Evolutionary conservation across 2,113 vertebrate species (phyloP), one percentile per base, ranked within the genome.

Genomic region (Murina feae): DNA sequence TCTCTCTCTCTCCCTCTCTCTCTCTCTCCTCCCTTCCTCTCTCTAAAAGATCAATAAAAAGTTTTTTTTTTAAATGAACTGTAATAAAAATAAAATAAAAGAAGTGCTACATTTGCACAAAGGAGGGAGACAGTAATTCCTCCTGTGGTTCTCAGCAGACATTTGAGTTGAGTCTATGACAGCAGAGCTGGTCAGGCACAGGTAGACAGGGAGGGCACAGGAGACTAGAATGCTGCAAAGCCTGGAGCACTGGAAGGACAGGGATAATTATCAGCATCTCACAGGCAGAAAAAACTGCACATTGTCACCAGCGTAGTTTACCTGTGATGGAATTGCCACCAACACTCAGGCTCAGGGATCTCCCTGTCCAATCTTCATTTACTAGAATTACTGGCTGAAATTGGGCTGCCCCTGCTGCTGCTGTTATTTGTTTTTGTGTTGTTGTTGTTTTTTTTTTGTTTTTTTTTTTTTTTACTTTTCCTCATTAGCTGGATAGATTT

Each of bases 231-330:
- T 32, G 32, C 28, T 11, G 32, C 58, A 85, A 58, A 72, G 35
- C 21, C 21, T 5, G 3, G 20, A n/a, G 2, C 49, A 17, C 35
- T 32, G 20, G 14, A 42, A 74, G 68, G 37, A 18, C 20, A 28
- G 8, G 12, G 20, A 47, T 42, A 14, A 18, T n/a, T 6, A 1
- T 13, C 16, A 35, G 16, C 44, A 11, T 21, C 30, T 49, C 71
- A 58, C 11, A 11, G 32, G 55, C 51, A 5, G 37, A 71, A 66
- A 63, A 10, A 35, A 42, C 37, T 7, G 18, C 55, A 16, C 5
- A 1, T 25, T 3, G 0, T 37, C 2, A 0, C 12, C 2, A 17
- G 25, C 32, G 25, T 5, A 5, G 32, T 32, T 53, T n/a, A 32
- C 37, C 37, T 47, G n/a, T 23, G 12, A 44, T 39, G 14, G 58